Base-by-base conservation (phyloP, 2,888 invertebrate genomes). In the Zelleria hepariella region DNA sequence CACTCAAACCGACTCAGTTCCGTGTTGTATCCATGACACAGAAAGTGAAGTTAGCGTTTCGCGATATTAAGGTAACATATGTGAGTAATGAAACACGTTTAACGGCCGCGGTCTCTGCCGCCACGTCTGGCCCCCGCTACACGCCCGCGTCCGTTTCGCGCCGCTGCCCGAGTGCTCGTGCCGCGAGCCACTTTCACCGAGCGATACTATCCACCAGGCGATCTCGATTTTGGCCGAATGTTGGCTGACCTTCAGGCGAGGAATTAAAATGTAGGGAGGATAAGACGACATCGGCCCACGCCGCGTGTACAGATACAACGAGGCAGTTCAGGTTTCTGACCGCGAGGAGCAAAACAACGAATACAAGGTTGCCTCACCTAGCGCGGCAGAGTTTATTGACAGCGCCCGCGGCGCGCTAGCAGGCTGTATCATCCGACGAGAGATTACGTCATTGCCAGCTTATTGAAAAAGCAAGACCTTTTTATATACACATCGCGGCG, bases 351-450 rank as follows among this genome's bases (percentile, higher is more conserved):
- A 80, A 82, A 82, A 82, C 71, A 73, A 78, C 72, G 20, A 59
- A 62, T 65, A 66, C 67, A 70, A 68, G 68, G 61, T 64, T 75
- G 74, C 75, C 80, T 85, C 81, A 82, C 82, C 81, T 85, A 78
- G 82, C 75, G 69, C 78, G 74, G 70, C 72, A 80, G 80, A 86
- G 87, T 87, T 87, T 87, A 86, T 85, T 87, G 87, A 87, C 87
- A 83, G 86, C 72, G 86, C 82, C 78, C 65, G 74, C 69, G 80
- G 80, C 81, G 67, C 67, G 72, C 70, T 68, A 71, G 66, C 65
- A 68, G 69, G 72, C 72, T 75, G 71, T 73, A 72, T 77, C 76
- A 72, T 68, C 68, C 67, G 66, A 42, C 74, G 71, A 72, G 73
- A 67, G 70, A 70, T 82, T 86, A 79, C 86, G 83, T 86, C 83